Base-by-base conservation (phyloP, 2,888 invertebrate genomes). In the Hemithea aestivaria region DNA sequence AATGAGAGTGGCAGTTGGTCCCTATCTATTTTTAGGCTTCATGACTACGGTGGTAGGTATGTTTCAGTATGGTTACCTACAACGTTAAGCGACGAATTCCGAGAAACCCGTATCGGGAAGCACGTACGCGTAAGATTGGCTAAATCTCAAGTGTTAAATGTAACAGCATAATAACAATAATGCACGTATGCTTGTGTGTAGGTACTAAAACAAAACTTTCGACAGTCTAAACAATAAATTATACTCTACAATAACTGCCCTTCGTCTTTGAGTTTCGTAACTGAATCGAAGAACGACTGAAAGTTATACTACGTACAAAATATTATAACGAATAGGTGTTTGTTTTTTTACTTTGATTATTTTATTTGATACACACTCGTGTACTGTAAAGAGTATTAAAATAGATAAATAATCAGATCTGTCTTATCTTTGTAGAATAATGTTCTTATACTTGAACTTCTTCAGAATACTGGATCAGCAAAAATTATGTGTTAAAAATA, bases 51-150 rank as follows among this genome's bases (percentile, higher is more conserved):
- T 25, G 25, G 52, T 52, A 53, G 25, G 52, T 52, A 53, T 58
- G 55, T 59, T 48, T 56, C 49, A 55, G 59, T 58, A 68, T 66
- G 61, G 70, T 72, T 69, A 44, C 33, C 24, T 38, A 62, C 62
- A 66, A 59, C 68, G 66, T 59, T 67, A 65, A 67, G 66, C 67
- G 69, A 71, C 64, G 67, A 62, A 67, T 85, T 83, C 84, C 61
- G 42, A 80, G 84, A 84, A 85, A 73, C 56, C 78, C 73, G 72
- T 76, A 80, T 77, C 60, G 73, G 81, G 80, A 84, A 65, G 78
- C 84, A 84, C 84, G 84, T 83, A 78, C 84, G 73, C 62, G 59
- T 62, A 63, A 67, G 72, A 78, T 81, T 76, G 72, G 76, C 72
- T 71, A 79, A 78, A 79, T 77, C 67, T 75, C 66, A 54, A 62